Evolutionary conservation across 2,888 invertebrate species (phyloP), one percentile per base, ranked within the genome.

Genomic region (Campoletis raptor): DNA sequence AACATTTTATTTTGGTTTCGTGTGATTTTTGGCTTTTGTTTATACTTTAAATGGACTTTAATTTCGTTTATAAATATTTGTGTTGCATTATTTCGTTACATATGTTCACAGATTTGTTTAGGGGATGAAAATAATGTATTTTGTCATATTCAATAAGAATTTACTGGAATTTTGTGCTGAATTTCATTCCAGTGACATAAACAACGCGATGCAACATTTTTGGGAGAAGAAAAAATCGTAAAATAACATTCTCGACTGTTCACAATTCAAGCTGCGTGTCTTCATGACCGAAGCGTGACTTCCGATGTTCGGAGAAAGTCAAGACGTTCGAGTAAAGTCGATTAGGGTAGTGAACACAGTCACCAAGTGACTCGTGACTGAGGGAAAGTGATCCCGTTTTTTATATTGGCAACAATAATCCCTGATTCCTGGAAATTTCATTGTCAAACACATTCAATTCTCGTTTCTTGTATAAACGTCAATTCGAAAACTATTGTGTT

Each of bases 221-320:
- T 0, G 48, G 48, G 18, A 83, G 40, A 48, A 15, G 2, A 54
- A 70, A 21, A 45, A 61, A 72, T 21, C 21, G 0, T 2, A 52
- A 9, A 15, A 12, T 6, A 15, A 52, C 18, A 45, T 21, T 54
- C n/a, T 69, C 45, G 15, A 15, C 21, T 52, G 72, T 80, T 66
- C 15, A 30, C 24, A 37, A 86, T 86, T 86, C 86, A 77, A 36
- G 67, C 42, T 15, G 45, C 83, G 83, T 48, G 69, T 48, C 64
- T 24, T 40, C 73, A 40, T 42, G 76, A 57, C 66, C 76, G 54
- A 77, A 66, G 81, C 78, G 81, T 78, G 85, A 85, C 78, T 86
- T 81, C 84, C 81, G 84, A 74, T 80, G 54, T 57, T 18, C 48
- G 81, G 85, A 74, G 87, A 85, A 87, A 87, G 87, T 87, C 57